Evolutionary conservation across 2,113 vertebrate genomes (phyloP).

Genomic region (Petrocephalus zakoni): DNA sequence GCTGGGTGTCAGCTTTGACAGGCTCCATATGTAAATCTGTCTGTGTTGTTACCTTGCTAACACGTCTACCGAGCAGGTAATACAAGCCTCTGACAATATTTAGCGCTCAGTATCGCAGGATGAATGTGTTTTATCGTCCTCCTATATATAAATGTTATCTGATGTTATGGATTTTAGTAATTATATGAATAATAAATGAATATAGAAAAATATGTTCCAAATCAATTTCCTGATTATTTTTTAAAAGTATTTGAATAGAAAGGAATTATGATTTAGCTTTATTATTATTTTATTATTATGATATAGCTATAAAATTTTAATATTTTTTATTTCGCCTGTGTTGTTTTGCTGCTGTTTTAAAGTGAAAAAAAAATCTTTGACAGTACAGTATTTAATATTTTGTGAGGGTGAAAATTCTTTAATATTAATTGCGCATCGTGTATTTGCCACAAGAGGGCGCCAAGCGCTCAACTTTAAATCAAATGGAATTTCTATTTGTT

Average conservation of each 20-base stretch:
- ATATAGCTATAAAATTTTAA: too few relatives aligned
- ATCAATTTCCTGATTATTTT: neutral
- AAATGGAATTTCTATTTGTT: neutral
- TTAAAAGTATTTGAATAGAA: neutral
- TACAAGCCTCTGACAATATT: neutral
- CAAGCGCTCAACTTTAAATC: neutral
- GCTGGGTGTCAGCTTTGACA: neutral
- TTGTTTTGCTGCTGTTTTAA: neutral
- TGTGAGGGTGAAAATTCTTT: neutral
- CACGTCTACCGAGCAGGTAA: neutral
- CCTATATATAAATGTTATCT: neutral
- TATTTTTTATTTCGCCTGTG: neutral
- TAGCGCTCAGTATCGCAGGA: neutral
- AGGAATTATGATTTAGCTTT: neutral
- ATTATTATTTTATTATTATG: too few relatives aligned
- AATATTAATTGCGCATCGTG: neutral
- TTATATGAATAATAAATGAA: neutral
- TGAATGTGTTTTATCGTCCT: neutral
- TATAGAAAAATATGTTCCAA: neutral
- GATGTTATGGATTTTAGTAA: neutral
- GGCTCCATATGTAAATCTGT: neutral
- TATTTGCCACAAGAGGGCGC: slow-evolving; percentile 35
- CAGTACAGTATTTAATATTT: neutral
- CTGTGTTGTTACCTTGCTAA: neutral
- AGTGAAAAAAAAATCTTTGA: neutral